These are phyloP conservation scores for Xylophagus ater DNA, from an alignment of 2,888 invertebrate species.

Conservation along the genomic window DNA sequence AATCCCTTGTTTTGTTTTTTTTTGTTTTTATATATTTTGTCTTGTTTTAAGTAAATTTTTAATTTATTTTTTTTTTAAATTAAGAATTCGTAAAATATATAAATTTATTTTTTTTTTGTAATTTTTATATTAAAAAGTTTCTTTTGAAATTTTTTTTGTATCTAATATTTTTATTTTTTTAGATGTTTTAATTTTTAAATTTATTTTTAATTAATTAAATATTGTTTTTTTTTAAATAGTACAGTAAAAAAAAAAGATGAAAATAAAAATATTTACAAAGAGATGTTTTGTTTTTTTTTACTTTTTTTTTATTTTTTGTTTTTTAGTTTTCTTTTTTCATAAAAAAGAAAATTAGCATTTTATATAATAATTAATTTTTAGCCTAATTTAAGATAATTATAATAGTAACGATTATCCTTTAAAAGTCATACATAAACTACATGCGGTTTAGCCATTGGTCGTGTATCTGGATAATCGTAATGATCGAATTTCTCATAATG, in stretches of 20 bases:
- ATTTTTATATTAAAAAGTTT: slow-evolving; percentile 5
- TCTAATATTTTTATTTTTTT: too few species aligned
- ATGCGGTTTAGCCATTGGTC: slow-evolving; percentile 41
- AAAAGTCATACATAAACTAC: slow-evolving; percentile 45
- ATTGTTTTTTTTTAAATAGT: too few species aligned
- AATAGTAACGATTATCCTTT: slow-evolving; percentile 24
- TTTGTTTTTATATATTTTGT: slow-evolving; percentile 20
- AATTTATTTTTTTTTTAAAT: slow-evolving; percentile 2
- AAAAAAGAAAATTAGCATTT: neutral
- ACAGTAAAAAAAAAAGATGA: too few species aligned
- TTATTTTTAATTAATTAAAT: too few species aligned
- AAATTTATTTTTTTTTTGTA: slow-evolving; percentile 9
- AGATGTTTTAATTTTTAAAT: too few species aligned
- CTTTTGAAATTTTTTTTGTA: too few species aligned
- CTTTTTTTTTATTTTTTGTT: neutral
- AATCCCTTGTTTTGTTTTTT: slow-evolving; percentile 40
- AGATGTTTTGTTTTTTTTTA: slow-evolving; percentile 8
- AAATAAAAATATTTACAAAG: too few species aligned
- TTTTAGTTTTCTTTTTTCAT: neutral
- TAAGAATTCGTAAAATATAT: slow-evolving; percentile 14
- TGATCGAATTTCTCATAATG: slow-evolving; percentile 40
- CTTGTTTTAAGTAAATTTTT: slow-evolving; percentile 6
- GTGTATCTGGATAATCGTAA: slow-evolving; percentile 39
- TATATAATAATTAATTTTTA: slow-evolving; percentile 15
- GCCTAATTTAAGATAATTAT: slow-evolving; percentile 21